Evolutionary conservation across 2,888 invertebrate species (phyloP), one percentile per base, ranked within the genome.

Genomic region (Plebejus melissa): DNA sequence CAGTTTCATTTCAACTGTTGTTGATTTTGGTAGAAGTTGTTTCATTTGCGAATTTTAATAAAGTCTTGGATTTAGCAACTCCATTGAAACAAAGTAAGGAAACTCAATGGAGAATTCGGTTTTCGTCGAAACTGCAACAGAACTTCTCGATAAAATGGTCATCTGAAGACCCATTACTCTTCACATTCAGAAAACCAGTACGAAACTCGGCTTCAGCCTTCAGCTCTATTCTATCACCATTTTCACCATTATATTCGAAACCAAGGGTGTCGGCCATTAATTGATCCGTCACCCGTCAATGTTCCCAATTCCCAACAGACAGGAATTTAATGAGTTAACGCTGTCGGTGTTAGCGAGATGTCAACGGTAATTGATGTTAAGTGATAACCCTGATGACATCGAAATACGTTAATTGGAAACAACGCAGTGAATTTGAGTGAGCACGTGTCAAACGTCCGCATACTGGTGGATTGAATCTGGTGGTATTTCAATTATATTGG

Each of bases 271-370:
- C 4, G 4, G 70, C 41, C 22, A 4, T 38, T 41, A 41, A 70
- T 69, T 70, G 36, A n/a, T 36, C 41, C 28, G 70, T 71, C 46
- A 41, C 16, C 70, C 32, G 70, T 71, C 46, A 71, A 71, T 71
- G 22, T 46, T 46, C 22, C 70, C 28, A 28, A 22, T 46, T 46
- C 22, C 70, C 28, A 28, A 22, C 28, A 46, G 22, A 46, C 46
- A 22, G 22, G 70, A 11, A 22, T 46, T 46, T 41, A 71, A 46
- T 4, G 41, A 46, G 70, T 22, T n/a, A 46, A 22, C 46, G 70
- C n/a, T 71, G 70, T 71, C 28, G n/a, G 5, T 46, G 70, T 46
- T 22, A 41, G n/a, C 5, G 46, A 9, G 22, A 13, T 22, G 46
- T 71, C 46, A 46, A 46, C 11, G 3, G 4, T 71, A 71, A 71